Percentiles rank a stretch among this genome's conserved stretches.
Evolutionary conservation across 2,888 invertebrate species (phyloP).

Genomic region (Hetaerina titia): DNA sequence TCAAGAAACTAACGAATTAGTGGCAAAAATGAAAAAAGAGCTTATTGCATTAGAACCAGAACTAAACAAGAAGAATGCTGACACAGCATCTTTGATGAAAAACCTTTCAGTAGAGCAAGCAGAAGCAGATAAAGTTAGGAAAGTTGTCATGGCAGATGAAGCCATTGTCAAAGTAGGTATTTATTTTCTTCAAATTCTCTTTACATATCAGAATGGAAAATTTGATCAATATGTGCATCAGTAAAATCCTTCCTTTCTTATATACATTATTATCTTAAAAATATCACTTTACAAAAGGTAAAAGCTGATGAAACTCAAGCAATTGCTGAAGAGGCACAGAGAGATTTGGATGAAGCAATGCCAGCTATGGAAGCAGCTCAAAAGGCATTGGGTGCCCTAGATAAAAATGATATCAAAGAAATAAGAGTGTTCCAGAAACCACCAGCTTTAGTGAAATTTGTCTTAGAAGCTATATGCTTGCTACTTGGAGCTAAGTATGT

Average conservation of each 20-base stretch:
- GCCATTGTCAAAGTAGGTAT: constrained; percentile 85
- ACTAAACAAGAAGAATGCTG: constrained; percentile 87
- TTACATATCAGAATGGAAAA: not conserved
- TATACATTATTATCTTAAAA: not conserved
- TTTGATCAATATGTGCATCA: too few relatives aligned
- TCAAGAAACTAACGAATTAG: constrained; percentile 88
- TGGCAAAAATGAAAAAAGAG: constrained; percentile 91
- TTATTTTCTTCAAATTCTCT: constrained; percentile 18
- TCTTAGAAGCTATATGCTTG: constrained; percentile 95
- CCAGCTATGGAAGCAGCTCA: constrained; percentile 92
- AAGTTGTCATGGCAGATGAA: constrained; percentile 90
- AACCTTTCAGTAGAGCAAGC: constrained; percentile 88
- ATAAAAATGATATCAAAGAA: constrained; percentile 95
- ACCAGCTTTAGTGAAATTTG: constrained; percentile 90
- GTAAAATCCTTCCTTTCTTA: not conserved
- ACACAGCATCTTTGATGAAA: constrained; percentile 87
- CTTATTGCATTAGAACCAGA: constrained; percentile 89
- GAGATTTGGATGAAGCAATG: constrained; percentile 90
- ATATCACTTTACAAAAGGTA: constrained; percentile 76
- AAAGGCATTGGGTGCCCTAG: constrained; percentile 89
- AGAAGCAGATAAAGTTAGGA: constrained; percentile 89
- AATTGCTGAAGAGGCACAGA: constrained; percentile 91
- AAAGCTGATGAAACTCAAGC: constrained; percentile 91
- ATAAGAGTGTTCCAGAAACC: constrained; percentile 93
- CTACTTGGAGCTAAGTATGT: constrained; percentile 89